Percentiles rank a stretch among this genome's conserved stretches.
phyloP scores from a whole-genome alignment of 2,113 vertebrate genomes.

The Heteronetta atricapilla region DNA sequence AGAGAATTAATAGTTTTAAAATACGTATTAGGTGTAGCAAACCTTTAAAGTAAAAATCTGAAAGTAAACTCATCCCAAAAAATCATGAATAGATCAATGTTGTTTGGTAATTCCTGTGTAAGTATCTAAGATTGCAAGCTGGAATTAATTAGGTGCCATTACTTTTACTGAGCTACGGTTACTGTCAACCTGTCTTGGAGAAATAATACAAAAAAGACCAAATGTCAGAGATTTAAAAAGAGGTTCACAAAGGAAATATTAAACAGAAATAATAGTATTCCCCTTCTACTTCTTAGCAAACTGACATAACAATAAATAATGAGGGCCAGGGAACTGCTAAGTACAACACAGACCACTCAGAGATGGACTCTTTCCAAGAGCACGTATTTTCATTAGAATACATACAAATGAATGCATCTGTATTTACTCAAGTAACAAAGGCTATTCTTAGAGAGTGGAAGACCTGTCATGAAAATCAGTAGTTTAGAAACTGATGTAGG shows the following conservation, averaged over 20 bases:
- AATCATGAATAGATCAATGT: neutral
- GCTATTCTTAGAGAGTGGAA: neutral
- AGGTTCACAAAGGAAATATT: neutral
- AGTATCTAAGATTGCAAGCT: neutral
- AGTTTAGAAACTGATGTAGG: neutral
- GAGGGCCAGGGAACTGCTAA: neutral
- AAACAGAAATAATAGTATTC: neutral
- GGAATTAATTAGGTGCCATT: neutral
- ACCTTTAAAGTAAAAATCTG: neutral
- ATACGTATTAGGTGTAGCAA: neutral
- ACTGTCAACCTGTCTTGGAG: neutral
- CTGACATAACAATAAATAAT: neutral
- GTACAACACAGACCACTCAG: neutral
- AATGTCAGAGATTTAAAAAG: neutral
- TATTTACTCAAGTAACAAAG: neutral
- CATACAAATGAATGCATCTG: neutral
- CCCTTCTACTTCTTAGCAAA: neutral
- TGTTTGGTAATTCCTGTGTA: neutral
- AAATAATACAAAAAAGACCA: neutral
- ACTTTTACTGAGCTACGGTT: neutral
- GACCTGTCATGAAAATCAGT: neutral
- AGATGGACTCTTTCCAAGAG: neutral
- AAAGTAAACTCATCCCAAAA: neutral
- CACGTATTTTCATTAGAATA: neutral
- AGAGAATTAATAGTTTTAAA: neutral